Evolutionary conservation across 2,888 invertebrate genomes (phyloP).

Genomic region (Pegoplata infirma): DNA sequence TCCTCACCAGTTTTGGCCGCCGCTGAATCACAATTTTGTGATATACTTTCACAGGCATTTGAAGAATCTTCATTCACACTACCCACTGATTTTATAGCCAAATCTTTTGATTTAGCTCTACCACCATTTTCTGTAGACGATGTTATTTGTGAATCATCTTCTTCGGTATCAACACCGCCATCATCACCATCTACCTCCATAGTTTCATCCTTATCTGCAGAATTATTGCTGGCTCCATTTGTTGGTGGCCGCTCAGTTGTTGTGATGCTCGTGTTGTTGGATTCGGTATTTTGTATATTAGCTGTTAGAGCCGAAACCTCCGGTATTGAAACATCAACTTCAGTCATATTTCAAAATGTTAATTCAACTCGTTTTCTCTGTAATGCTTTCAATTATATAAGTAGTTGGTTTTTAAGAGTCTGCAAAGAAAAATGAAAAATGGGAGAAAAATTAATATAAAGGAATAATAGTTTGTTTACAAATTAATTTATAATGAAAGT

Average conservation of each 20-base stretch:
- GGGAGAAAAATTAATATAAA: constrained; percentile 68
- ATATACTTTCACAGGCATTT: constrained; percentile 55
- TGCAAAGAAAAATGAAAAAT: constrained; percentile 69
- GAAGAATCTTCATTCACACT: constrained; percentile 60
- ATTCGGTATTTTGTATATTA: constrained; percentile 66
- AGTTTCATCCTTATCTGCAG: constrained; percentile 60
- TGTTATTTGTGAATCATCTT: constrained; percentile 75
- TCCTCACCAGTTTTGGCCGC: constrained; percentile 61
- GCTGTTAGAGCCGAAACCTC: constrained; percentile 69
- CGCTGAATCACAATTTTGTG: constrained; percentile 49
- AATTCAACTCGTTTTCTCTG: neutral
- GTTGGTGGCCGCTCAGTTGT: constrained; percentile 46
- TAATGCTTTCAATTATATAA: neutral
- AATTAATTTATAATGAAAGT: too few relatives aligned
- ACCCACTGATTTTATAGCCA: constrained; percentile 20
- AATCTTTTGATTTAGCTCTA: constrained; percentile 24
- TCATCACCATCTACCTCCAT: constrained; percentile 69
- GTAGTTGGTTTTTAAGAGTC: constrained; percentile 59
- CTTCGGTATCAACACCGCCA: constrained; percentile 62
- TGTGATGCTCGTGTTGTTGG: constrained; percentile 12
- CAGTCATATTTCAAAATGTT: constrained; percentile 68
- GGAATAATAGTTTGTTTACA: too few relatives aligned
- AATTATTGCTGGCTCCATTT: constrained; percentile 66
- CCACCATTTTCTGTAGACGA: constrained; percentile 72
- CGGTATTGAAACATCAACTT: constrained; percentile 74